These are phyloP conservation scores for Prionailurus bengalensis DNA, from an alignment of 2,113 vertebrate species.

Conservation along the genomic window DNA sequence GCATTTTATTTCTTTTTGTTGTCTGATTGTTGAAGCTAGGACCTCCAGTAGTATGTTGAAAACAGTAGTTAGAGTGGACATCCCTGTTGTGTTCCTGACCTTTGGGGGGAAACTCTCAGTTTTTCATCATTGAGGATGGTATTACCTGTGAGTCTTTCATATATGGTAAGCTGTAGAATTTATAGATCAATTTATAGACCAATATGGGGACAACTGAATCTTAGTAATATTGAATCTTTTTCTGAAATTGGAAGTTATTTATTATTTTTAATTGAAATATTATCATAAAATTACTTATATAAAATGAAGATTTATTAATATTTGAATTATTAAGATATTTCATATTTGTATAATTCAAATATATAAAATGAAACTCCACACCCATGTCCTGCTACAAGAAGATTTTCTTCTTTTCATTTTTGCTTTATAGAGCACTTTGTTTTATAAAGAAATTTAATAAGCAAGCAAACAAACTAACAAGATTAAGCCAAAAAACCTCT, in stretches of 20 bases:
- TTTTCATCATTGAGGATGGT: too few relatives aligned
- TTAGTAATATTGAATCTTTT: neutral
- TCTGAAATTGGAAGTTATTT: neutral
- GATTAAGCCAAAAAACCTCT: neutral
- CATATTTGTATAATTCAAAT: neutral
- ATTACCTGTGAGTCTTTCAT: too few relatives aligned
- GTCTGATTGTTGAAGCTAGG: too few relatives aligned
- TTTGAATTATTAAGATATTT: conserved; percentile 9
- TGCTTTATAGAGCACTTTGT: neutral
- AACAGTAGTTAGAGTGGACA: too few relatives aligned
- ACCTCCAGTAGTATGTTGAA: too few relatives aligned
- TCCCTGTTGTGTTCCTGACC: too few relatives aligned
- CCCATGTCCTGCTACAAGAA: neutral
- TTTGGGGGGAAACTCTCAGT: too few relatives aligned
- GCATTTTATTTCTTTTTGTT: too few relatives aligned
- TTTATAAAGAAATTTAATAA: conserved; percentile 25
- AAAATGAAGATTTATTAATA: neutral
- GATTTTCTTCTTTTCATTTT: neutral
- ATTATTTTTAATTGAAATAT: neutral
- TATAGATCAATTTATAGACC: neutral
- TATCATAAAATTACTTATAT: neutral
- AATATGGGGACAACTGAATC: neutral
- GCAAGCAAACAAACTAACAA: neutral
- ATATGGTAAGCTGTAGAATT: neutral
- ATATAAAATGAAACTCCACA: neutral